phyloP scores from a whole-genome alignment of 2,113 vertebrate genomes.

The Glaucomys volans region DNA sequence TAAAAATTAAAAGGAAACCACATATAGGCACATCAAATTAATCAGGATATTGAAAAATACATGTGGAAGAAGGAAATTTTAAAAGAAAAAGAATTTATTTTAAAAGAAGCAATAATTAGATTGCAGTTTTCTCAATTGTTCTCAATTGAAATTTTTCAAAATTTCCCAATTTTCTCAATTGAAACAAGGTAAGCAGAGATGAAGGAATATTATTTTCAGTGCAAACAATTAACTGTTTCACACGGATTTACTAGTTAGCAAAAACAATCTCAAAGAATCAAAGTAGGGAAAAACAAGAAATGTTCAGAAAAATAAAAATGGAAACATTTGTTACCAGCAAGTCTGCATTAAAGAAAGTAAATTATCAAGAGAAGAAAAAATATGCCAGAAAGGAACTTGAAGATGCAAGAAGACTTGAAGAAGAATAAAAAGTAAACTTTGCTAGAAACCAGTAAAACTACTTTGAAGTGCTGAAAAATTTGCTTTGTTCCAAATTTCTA shows the following conservation, averaged over 20 bases:
- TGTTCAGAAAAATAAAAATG: not conserved
- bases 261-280: not conserved
- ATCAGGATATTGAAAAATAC: not conserved
- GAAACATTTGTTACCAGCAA: not conserved
- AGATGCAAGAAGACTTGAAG: not conserved
- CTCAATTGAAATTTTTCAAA: too few relatives aligned
- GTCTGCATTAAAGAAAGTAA: not conserved
- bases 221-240: not conserved
- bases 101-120: not conserved
- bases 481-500: not conserved
- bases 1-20: not conserved
- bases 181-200: not conserved
- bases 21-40: not conserved
- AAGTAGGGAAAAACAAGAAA: not conserved
- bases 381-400: too few relatives aligned
- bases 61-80: not conserved
- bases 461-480: not conserved
- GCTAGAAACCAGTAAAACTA: not conserved
- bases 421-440: not conserved
- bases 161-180: not conserved
- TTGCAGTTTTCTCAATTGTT: not conserved
- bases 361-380: slow-evolving; percentile 40
- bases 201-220: not conserved
- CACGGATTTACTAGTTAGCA: not conserved
- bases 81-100: not conserved